Conservation (phyloP, 1,140 invertebrate genomes). For the Cephus cinctus region DNA sequence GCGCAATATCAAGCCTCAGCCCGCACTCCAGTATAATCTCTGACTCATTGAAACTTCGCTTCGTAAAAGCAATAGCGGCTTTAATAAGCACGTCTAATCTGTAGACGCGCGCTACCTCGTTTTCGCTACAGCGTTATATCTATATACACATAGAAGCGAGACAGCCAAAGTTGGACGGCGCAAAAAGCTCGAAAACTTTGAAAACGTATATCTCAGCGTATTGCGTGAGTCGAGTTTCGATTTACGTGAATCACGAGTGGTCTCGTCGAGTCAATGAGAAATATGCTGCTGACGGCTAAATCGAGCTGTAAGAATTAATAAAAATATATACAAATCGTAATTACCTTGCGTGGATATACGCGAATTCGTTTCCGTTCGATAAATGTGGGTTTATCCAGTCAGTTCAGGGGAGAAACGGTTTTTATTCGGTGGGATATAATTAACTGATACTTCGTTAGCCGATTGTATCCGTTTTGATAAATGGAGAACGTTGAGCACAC, state of each 20-base stretch:
- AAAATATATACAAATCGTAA: no score
- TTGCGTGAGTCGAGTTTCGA: background rate
- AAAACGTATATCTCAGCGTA: constrained; percentile 10
- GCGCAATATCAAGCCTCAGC: constrained; percentile 24
- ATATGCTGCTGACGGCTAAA: no score
- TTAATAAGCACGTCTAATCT: constrained; percentile 43
- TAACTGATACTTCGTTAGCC: no score
- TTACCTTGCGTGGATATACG: no score
- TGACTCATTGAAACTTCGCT: constrained; percentile 45
- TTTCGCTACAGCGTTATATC: constrained; percentile 6
- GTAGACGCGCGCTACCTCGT: constrained; percentile 21
- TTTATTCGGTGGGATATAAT: no score
- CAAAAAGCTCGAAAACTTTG: constrained; percentile 18
- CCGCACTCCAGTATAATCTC: constrained; percentile 35
- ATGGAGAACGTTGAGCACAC: no score
- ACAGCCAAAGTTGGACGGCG: background rate
- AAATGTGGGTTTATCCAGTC: no score
- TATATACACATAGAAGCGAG: background rate
- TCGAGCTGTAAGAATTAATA: no score
- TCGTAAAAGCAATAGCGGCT: constrained; percentile 34
- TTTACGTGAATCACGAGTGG: background rate
- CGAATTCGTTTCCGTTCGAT: no score
- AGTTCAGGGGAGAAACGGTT: no score
- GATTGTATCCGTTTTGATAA: no score
- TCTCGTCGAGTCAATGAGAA: no score